Conservation (phyloP, 2,888 invertebrate species). For the Acleris sparsana region DNA sequence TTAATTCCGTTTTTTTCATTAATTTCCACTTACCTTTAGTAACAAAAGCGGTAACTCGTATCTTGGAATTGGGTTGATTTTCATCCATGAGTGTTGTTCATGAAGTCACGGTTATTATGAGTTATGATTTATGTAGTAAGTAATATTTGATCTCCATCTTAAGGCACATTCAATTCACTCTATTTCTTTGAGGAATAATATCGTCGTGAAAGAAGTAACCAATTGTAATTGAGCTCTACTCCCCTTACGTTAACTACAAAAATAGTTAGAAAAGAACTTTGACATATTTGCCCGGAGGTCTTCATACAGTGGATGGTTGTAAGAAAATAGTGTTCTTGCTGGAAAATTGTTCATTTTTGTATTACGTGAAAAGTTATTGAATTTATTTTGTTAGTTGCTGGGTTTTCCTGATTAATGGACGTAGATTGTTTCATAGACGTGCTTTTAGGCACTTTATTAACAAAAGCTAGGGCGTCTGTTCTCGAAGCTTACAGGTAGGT, state of each 20-base stretch:
- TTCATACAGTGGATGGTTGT: constrained; percentile 9
- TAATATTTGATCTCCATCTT: no score
- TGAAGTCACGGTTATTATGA: no score
- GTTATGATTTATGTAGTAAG: no score
- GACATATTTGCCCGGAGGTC: constrained; percentile 7
- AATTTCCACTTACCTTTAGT: no score
- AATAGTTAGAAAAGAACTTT: constrained; percentile 21
- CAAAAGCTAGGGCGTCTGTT: no score
- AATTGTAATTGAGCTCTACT: constrained; percentile 41
- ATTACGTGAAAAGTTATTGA: constrained; percentile 3
- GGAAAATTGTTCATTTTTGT: constrained; percentile 4
- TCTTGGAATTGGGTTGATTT: no score
- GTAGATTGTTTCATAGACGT: not conserved
- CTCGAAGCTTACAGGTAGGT: no score
- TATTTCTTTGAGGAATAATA: constrained; percentile 50
- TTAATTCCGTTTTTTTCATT: no score
- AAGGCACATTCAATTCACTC: no score
- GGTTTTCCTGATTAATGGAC: not conserved
- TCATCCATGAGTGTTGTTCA: no score
- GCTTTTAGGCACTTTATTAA: no score
- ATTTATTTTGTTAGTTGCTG: not conserved
- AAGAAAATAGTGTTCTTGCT: constrained; percentile 12
- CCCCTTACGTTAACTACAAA: constrained; percentile 39
- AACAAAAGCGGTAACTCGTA: no score
- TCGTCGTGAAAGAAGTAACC: constrained; percentile 50